Evolutionary conservation across 2,888 invertebrate species (phyloP).

Genomic region (Chelonus formosanus): DNA sequence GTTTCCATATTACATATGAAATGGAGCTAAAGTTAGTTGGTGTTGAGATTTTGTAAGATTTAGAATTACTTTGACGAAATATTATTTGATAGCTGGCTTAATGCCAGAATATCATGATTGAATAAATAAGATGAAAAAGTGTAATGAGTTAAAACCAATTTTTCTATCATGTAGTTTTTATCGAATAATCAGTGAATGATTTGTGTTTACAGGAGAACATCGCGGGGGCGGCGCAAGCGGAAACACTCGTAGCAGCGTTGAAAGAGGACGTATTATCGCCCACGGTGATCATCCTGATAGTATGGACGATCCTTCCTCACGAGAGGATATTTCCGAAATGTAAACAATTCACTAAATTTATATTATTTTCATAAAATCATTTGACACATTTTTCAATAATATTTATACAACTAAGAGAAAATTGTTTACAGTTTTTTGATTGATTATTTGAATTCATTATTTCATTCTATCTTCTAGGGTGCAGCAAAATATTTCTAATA

Average conservation of each 20-base stretch:
- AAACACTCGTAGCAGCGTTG: slow-evolving; percentile 57
- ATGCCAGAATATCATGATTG: slow-evolving; percentile 15
- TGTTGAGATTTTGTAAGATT: slow-evolving; percentile 5
- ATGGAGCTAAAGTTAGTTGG: neutral
- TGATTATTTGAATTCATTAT: slow-evolving; percentile 24
- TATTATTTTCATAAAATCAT: slow-evolving; percentile 9
- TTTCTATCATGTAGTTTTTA: neutral
- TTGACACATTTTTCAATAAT: too few relatives aligned
- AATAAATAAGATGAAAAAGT: slow-evolving; percentile 5
- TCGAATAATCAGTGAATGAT: slow-evolving; percentile 9
- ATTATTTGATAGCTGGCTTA: slow-evolving; percentile 13
- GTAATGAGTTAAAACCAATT: neutral
- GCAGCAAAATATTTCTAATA: slow-evolving; percentile 64
- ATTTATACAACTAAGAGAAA: neutral
- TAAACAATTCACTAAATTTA: slow-evolving; percentile 45
- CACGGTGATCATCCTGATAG: slow-evolving; percentile 59
- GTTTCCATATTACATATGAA: neutral
- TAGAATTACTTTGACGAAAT: slow-evolving; percentile 11
- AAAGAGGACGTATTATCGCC: slow-evolving; percentile 60
- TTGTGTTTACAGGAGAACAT: slow-evolving; percentile 60
- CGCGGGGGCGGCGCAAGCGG: slow-evolving; percentile 60
- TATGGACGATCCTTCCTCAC: slow-evolving; percentile 61
- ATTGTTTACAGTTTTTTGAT: slow-evolving; percentile 22
- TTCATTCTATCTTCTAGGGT: slow-evolving; percentile 50
- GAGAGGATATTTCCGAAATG: slow-evolving; percentile 64